A percentile compares a stretch with the other conserved stretches of the same genome.
Conservation (phyloP, 2,888 invertebrate species). For the Mactromeris polynyma region DNA sequence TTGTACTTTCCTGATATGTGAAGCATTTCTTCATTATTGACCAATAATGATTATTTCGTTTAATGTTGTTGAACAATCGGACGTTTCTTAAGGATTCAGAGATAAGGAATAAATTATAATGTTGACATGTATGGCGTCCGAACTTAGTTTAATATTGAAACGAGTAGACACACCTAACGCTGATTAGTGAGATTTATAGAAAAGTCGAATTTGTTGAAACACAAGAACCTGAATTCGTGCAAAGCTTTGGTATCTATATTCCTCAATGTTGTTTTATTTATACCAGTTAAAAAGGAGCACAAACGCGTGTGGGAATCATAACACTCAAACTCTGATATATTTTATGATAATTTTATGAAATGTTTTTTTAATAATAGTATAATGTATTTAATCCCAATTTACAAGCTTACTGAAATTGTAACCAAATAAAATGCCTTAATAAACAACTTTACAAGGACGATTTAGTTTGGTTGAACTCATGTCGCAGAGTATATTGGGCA, state of each 20-base stretch:
- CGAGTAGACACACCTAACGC: no score
- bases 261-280: not conserved
- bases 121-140: no score
- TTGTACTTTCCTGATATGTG: no score
- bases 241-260: not conserved
- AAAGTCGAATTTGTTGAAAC: not conserved
- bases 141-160: no score
- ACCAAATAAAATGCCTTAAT: not conserved
- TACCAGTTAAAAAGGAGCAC: not conserved
- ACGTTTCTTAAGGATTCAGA: no score
- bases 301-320: not conserved
- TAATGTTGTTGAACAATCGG: no score
- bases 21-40: no score
- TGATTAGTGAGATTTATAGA: not conserved
- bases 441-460: not conserved
- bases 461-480: not conserved
- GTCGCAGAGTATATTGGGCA: not conserved
- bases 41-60: no score
- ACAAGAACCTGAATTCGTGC: not conserved
- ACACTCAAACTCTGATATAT: not conserved
- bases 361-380: not conserved
- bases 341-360: not conserved
- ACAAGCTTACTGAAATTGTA: not conserved
- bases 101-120: no score
- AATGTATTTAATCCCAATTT: not conserved